A percentile compares a stretch with the other conserved stretches of the same genome.
Conservation (phyloP, 2,113 vertebrate species). For the Oreochromis tanganicae region DNA sequence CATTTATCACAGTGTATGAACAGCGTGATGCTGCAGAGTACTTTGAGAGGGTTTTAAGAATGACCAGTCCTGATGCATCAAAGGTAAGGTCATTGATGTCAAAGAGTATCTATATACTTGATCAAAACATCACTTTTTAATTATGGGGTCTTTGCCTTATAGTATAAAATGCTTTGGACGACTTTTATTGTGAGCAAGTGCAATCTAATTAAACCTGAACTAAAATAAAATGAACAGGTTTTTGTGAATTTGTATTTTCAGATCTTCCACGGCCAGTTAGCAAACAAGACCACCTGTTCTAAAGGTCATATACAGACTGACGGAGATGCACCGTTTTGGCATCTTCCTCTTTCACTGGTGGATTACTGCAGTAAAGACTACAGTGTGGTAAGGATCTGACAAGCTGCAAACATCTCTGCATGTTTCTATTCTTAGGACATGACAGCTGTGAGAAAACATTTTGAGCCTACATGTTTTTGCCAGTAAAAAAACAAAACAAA, state of each 20-base stretch:
- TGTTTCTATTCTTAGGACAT: background rate
- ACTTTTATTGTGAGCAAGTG: too few species aligned
- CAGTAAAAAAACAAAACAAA: background rate
- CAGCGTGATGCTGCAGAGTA: slow-evolving; percentile 61
- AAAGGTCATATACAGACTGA: fast-evolving
- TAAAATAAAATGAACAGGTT: background rate
- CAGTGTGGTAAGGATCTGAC: background rate
- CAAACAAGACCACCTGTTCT: background rate
- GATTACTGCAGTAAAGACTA: background rate
- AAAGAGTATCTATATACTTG: too few species aligned
- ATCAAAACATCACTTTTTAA: too few species aligned
- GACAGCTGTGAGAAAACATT: background rate
- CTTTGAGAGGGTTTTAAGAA: slow-evolving; percentile 48
- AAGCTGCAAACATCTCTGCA: background rate
- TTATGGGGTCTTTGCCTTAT: too few species aligned
- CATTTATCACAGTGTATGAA: slow-evolving; percentile 7
- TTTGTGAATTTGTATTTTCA: background rate
- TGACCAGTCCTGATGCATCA: background rate
- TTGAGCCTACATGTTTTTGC: background rate
- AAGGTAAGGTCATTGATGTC: background rate
- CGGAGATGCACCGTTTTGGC: fast-evolving
- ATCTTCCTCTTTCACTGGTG: background rate
- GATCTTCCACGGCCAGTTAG: background rate
- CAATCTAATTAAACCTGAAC: too few species aligned
- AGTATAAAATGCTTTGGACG: too few species aligned